Evolutionary conservation across 2,113 vertebrate species (phyloP).

Genomic region (Tylochromis polylepis): DNA sequence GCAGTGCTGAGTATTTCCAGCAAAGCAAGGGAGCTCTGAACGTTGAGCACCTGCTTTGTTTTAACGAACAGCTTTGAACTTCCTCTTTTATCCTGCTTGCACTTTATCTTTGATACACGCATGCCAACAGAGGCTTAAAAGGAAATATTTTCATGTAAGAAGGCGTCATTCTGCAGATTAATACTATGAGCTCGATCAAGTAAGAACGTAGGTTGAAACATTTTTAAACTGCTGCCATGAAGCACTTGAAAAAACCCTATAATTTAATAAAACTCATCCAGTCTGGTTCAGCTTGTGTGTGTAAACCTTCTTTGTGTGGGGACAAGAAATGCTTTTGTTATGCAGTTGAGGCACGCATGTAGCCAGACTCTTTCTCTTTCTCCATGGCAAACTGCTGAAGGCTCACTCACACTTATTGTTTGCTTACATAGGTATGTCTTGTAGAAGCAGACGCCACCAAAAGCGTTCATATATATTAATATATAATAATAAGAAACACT

Average conservation of each 20-base stretch:
- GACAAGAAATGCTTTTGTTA: not conserved
- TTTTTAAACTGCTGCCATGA: not conserved
- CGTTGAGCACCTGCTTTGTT: not conserved
- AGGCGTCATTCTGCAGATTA: not conserved
- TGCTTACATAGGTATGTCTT: rapidly evolving
- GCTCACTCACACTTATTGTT: not conserved
- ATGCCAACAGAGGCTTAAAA: not conserved
- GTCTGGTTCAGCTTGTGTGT: not conserved
- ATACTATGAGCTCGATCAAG: not conserved
- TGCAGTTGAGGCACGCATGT: not conserved
- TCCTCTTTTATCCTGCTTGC: not conserved
- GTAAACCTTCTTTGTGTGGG: not conserved
- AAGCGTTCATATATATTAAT: not conserved
- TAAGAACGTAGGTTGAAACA: not conserved
- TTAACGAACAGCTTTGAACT: not conserved
- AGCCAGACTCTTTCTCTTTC: not conserved
- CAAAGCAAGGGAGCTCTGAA: not conserved
- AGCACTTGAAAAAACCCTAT: not conserved
- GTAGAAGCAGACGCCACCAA: not conserved
- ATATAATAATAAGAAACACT: not conserved
- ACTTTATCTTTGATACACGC: not conserved
- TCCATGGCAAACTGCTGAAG: not conserved
- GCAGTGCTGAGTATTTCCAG: not conserved
- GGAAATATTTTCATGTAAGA: not conserved
- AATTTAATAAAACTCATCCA: not conserved